A percentile compares a stretch with the other conserved stretches of the same genome.
Evolutionary conservation across 2,888 invertebrate genomes (phyloP).

Genomic region (Ceraclea dissimilis): DNA sequence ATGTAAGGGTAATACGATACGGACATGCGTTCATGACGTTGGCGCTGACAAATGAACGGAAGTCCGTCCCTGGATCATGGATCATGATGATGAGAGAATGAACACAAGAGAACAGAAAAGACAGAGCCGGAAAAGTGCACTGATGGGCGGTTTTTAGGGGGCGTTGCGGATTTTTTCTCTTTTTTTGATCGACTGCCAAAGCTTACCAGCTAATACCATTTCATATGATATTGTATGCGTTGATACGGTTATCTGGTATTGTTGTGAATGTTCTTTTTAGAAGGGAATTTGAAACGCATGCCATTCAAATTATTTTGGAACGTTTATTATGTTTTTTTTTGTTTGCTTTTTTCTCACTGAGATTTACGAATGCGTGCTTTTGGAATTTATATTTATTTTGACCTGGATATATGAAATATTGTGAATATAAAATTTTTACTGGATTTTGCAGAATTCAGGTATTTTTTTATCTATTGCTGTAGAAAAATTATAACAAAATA

Average conservation of each 20-base stretch:
- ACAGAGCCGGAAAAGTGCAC: not conserved
- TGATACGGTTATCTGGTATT: not conserved
- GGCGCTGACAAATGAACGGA: conserved; percentile 5
- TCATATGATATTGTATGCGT: not conserved
- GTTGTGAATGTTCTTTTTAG: not conserved
- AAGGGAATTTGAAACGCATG: not conserved
- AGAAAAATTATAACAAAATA: no score
- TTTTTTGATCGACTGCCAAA: not conserved
- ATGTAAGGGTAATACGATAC: conserved; percentile 8
- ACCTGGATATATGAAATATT: no score
- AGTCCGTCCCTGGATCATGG: not conserved
- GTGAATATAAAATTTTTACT: no score
- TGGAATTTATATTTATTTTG: no score
- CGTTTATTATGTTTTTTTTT: no score
- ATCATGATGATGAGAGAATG: no score
- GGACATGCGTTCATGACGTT: not conserved
- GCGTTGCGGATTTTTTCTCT: not conserved
- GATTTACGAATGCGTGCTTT: no score
- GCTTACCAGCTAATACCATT: not conserved
- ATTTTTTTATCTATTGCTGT: no score
- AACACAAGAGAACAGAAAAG: not conserved
- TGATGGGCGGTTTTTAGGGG: not conserved
- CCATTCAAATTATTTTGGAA: not conserved
- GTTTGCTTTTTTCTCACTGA: no score
- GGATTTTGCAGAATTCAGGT: no score